Evolutionary conservation across 1,140 invertebrate genomes (phyloP).

Genomic region (Drosophila malerkotliana): DNA sequence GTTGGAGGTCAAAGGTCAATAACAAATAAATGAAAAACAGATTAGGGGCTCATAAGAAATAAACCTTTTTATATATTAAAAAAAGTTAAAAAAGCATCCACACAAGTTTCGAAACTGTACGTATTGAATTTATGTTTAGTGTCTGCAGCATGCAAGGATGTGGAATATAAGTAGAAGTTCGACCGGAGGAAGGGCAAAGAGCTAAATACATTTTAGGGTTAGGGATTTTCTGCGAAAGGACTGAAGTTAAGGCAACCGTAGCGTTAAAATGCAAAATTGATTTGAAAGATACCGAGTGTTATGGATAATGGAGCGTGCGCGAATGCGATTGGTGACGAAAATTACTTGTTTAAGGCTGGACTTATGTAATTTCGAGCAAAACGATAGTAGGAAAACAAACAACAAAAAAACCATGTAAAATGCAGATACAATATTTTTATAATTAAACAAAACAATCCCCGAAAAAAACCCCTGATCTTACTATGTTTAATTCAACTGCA

Average conservation of each 20-base stretch:
- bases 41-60: slow-evolving; percentile 23
- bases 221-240: slow-evolving; percentile 80
- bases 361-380: slow-evolving; percentile 70
- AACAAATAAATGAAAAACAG: background rate
- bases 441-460: slow-evolving; percentile 36
- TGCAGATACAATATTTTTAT: slow-evolving; percentile 61
- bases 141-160: slow-evolving; percentile 56
- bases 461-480: slow-evolving; percentile 57
- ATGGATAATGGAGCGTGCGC: slow-evolving; percentile 71
- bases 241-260: slow-evolving; percentile 83
- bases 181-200: slow-evolving; percentile 39
- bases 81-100: slow-evolving; percentile 38
- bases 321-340: slow-evolving; percentile 65
- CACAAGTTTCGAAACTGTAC: slow-evolving; percentile 54
- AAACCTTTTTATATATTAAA: slow-evolving; percentile 53
- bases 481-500: slow-evolving; percentile 71
- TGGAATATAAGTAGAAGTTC: slow-evolving; percentile 5
- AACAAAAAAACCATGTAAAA: slow-evolving; percentile 37
- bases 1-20: slow-evolving; percentile 11
- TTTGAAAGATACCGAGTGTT: slow-evolving; percentile 67
- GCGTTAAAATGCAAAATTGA: slow-evolving; percentile 80
- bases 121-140: slow-evolving; percentile 77
- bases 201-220: slow-evolving; percentile 75
- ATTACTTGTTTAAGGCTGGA: slow-evolving; percentile 74
- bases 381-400: slow-evolving; percentile 47